phyloP scores from a whole-genome alignment of 2,888 invertebrate genomes.

The Orthosia gracilis region DNA sequence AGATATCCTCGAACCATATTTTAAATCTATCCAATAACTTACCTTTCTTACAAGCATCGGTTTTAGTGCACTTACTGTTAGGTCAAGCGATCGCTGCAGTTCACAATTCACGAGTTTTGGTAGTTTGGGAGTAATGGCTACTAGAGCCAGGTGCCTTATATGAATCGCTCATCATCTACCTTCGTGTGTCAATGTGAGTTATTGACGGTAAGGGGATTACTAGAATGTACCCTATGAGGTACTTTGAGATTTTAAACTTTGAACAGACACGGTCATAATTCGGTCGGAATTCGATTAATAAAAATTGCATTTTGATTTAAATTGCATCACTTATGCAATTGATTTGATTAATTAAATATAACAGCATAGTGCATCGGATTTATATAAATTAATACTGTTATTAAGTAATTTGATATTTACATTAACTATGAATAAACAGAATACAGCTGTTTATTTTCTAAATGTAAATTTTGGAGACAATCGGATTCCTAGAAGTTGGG shows the following conservation, averaged over 20 bases:
- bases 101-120: slow-evolving; percentile 8
- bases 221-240: background rate
- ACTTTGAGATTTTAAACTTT: background rate
- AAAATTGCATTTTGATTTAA: background rate
- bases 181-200: background rate
- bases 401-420: too few relatives aligned
- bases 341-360: too few relatives aligned
- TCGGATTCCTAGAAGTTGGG: background rate
- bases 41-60: slow-evolving; percentile 1
- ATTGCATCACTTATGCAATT: background rate
- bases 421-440: background rate
- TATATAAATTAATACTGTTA: background rate
- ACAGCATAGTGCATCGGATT: background rate
- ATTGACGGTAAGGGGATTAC: background rate
- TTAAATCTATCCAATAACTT: background rate
- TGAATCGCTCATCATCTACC: slow-evolving; percentile 22
- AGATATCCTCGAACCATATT: background rate
- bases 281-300: background rate
- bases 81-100: slow-evolving; percentile 36
- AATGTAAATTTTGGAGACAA: background rate
- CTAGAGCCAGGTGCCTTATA: slow-evolving; percentile 26
- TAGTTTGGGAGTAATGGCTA: slow-evolving; percentile 19
- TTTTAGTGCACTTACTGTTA: background rate
- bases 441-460: background rate
- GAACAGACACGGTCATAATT: background rate